A percentile compares a stretch with the other conserved stretches of the same genome.
phyloP scores from a whole-genome alignment of 2,113 vertebrate genomes.

The Xiphorhynchus elegans region DNA sequence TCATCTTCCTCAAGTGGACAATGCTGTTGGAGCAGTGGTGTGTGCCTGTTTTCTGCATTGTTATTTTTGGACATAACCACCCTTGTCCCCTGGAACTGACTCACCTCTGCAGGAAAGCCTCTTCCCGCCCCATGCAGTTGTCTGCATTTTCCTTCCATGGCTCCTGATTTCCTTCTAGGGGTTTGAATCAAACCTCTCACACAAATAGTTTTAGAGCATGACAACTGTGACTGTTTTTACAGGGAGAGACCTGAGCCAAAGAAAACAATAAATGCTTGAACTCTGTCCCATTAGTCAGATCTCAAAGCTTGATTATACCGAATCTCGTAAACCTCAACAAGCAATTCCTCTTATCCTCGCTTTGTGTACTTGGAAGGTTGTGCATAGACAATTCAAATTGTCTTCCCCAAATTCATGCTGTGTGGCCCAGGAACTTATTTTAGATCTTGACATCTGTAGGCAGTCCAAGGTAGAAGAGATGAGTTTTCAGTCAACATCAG shows the following conservation, averaged over 20 bases:
- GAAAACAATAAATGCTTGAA: conserved; percentile 3
- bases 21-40: accelerated
- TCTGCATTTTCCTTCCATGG: neutral
- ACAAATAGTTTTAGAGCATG: neutral
- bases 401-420: neutral
- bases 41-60: neutral
- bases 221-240: neutral
- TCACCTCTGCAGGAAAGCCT: conserved; percentile 52
- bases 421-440: neutral
- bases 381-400: neutral
- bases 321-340: neutral
- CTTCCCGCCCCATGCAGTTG: neutral
- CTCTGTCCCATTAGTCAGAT: neutral
- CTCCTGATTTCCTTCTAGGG: conserved; percentile 39
- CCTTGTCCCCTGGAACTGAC: conserved; percentile 44
- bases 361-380: neutral
- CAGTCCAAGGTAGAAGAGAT: neutral
- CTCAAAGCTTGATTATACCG: neutral
- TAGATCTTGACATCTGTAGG: neutral
- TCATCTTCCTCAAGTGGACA: neutral
- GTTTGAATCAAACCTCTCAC: neutral
- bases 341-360: neutral
- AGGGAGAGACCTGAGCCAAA: conserved; percentile 6
- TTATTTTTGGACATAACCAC: neutral
- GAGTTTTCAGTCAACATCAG: neutral